Percentiles rank a stretch among this genome's conserved stretches.
Evolutionary conservation across 1,140 invertebrate species (phyloP).

Genomic region (Drosophila virilis): DNA sequence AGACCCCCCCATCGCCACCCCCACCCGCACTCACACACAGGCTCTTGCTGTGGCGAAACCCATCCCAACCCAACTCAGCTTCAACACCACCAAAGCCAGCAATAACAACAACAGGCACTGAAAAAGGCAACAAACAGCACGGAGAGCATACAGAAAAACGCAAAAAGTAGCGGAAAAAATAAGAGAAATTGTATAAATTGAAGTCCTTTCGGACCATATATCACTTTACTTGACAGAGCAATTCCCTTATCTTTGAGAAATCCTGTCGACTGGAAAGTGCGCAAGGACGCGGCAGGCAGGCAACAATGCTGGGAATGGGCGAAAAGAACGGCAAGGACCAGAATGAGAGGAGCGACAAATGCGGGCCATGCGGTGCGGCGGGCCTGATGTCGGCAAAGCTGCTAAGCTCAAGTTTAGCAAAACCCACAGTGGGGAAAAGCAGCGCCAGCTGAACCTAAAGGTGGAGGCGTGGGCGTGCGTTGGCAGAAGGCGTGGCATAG

Average conservation of each 20-base stretch:
- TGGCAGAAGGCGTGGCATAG: constrained; percentile 71
- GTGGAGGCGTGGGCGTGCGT: constrained; percentile 39
- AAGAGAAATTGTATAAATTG: constrained; percentile 84
- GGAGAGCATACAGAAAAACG: constrained; percentile 61
- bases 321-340: constrained; percentile 53
- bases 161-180: constrained; percentile 82
- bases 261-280: constrained; percentile 83
- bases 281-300: constrained; percentile 67
- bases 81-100: constrained; percentile 60
- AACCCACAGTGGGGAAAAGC: constrained; percentile 59
- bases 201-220: constrained; percentile 84
- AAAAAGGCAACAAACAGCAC: constrained; percentile 67
- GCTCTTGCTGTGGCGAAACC: not conserved
- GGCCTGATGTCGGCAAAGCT: constrained; percentile 62
- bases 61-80: constrained; percentile 35
- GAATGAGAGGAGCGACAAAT: constrained; percentile 61
- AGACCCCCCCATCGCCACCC: not conserved
- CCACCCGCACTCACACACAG: not conserved
- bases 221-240: constrained; percentile 84
- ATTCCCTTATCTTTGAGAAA: constrained; percentile 84
- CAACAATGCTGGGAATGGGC: constrained; percentile 6
- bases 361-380: constrained; percentile 51
- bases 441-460: constrained; percentile 29
- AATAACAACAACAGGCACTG: constrained; percentile 50
- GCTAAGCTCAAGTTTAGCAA: constrained; percentile 81